Base-by-base conservation (phyloP, 2,797 vertebrate genomes). In the Pachyuromys duprasi region DNA sequence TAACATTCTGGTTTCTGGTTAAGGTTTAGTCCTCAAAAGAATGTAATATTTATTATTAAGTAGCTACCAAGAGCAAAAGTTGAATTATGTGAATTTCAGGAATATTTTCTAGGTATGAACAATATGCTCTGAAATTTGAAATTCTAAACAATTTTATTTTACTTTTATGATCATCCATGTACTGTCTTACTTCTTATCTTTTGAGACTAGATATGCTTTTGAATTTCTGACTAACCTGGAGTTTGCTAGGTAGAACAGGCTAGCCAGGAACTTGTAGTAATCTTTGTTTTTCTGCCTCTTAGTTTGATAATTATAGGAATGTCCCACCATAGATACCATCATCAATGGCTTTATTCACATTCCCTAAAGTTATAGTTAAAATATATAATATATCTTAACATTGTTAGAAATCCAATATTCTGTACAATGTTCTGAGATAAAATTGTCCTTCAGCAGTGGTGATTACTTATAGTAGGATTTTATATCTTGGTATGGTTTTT, bases 391-490 rank as follows among this genome's bases (percentile, higher is more conserved):
- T 7, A 93, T 86, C 24, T 67, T 89, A 33, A 88, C n/a, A 80
- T 57, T 93, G 28, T 33, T 53, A 75, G 57, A 95, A 86, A 76
- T 75, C 20, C 90, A 90, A 75, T 36, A 60, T 60, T 96, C n/a
- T 70, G 53, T 4, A 28, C 49, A n/a, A 22, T 5, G 3, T 91
- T 11, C 49, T 55, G 26, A 76, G 17, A 78, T 91, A 26, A 92
- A 92, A 86, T 69, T 87, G 33, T 82, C 22, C 65, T 92, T 33
- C 4, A 82, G 39, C 6, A 63, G 17, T 26, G 31, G 2, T 45
- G 18, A 90, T 87, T 89, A 83, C 67, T n/a, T 53, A 62, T 82
- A 97, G 89, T 76, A 88, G 93, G 39, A 28, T 74, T 70, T 1
- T 65, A 63, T 60, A 75, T 79, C 8, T 86, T 92, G n/a, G 5